A percentile compares a stretch with the other conserved stretches of the same genome.
Conservation (phyloP, 2,113 vertebrate species). For the Galeopterus variegatus region DNA sequence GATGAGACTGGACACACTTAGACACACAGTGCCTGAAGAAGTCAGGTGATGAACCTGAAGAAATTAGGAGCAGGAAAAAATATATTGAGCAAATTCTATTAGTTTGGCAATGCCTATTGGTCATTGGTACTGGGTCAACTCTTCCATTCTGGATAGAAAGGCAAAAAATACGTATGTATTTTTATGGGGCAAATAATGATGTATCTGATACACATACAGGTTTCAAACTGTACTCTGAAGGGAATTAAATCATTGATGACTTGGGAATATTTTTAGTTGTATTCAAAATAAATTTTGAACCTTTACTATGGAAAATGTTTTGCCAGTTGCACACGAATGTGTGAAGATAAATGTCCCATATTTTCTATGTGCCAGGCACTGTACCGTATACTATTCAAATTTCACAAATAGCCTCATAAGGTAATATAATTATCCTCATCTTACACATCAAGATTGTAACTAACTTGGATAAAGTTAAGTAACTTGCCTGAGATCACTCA, state of each 20-base stretch:
- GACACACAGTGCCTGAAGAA: not conserved
- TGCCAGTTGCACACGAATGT: not conserved
- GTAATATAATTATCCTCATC: not conserved
- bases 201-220: not conserved
- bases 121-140: not conserved
- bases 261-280: not conserved
- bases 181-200: not conserved
- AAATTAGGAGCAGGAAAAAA: not conserved
- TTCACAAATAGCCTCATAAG: not conserved
- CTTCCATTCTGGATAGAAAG: not conserved
- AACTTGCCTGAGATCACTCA: not conserved
- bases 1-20: not conserved
- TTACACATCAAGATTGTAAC: not conserved
- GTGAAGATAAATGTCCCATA: not conserved
- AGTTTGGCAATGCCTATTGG: not conserved
- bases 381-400: not conserved
- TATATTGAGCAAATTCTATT: not conserved
- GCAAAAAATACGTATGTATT: not conserved
- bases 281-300: not conserved
- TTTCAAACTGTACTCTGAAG: not conserved
- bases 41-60: not conserved
- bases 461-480: not conserved
- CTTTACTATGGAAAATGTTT: not conserved
- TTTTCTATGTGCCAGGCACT: not conserved
- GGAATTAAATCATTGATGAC: not conserved